Evolutionary conservation across 1,140 invertebrate species (phyloP).

Genomic region (Eciton burchellii): DNA sequence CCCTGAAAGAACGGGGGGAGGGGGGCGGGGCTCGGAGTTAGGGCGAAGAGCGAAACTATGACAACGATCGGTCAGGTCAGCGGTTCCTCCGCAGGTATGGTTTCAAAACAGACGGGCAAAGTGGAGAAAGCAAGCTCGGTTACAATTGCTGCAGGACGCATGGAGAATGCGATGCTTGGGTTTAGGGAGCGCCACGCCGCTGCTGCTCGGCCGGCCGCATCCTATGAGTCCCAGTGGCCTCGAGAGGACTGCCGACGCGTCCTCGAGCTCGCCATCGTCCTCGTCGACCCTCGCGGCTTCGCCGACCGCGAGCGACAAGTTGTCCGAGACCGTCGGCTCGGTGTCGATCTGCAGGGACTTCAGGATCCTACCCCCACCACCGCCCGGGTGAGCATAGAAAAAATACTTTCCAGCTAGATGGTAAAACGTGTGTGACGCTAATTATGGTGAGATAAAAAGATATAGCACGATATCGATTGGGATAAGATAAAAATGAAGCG

Average conservation of each 20-base stretch:
- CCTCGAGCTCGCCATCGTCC: conserved; percentile 73
- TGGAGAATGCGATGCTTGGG: conserved; percentile 95
- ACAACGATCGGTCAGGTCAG: conserved; percentile 29
- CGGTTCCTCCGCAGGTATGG: conserved; percentile 88
- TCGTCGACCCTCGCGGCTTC: conserved; percentile 60
- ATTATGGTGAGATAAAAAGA: too few species aligned
- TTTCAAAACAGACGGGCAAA: conserved; percentile 95
- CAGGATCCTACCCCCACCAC: conserved; percentile 77
- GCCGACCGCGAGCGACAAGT: conserved; percentile 67
- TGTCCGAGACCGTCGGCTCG: conserved; percentile 69
- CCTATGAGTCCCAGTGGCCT: conserved; percentile 73
- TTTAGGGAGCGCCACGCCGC: conserved; percentile 86
- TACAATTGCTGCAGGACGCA: conserved; percentile 94
- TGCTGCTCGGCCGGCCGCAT: conserved; percentile 83
- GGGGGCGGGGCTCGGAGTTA: too few species aligned
- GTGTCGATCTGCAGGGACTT: conserved; percentile 81
- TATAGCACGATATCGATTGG: too few species aligned
- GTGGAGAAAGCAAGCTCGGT: conserved; percentile 94
- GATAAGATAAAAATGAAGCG: too few species aligned
- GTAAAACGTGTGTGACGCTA: too few species aligned
- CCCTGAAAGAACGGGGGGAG: background rate
- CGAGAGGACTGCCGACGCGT: conserved; percentile 57
- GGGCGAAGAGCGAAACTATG: background rate
- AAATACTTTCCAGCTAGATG: too few species aligned
- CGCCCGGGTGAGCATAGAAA: conserved; percentile 77